A percentile compares a stretch with the other conserved stretches of the same genome.
phyloP scores from a whole-genome alignment of 2,797 vertebrate genomes.

The Tokudaia tokunoshimensis region DNA sequence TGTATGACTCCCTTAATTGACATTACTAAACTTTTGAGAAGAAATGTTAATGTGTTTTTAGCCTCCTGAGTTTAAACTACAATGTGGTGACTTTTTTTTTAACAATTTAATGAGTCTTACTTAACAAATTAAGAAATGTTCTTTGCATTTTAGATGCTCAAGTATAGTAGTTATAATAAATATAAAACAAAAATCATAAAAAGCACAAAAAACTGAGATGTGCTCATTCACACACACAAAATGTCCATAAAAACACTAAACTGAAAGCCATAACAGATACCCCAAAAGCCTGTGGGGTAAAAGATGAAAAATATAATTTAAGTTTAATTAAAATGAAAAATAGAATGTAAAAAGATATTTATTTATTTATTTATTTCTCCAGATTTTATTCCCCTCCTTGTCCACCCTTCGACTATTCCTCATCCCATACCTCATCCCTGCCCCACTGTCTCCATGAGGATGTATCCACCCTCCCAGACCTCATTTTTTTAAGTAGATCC shows the following conservation, averaged over 20 bases:
- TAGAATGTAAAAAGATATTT: not conserved
- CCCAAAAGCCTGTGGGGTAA: not conserved
- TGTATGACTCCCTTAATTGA: not conserved
- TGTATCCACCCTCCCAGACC: too few relatives aligned
- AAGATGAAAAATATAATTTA: not conserved
- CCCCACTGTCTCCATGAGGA: too few relatives aligned
- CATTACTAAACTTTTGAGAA: not conserved
- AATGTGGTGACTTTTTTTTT: not conserved
- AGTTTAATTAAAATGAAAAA: not conserved
- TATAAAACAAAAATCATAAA: not conserved
- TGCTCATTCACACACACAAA: not conserved
- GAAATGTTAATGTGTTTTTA: not conserved
- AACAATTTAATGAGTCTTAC: not conserved
- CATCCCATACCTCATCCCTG: too few relatives aligned
- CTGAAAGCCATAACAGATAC: not conserved
- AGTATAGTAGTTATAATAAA: not conserved
- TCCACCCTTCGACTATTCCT: too few relatives aligned
- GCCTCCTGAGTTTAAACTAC: not conserved
- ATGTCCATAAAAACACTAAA: not conserved
- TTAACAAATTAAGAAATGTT: constrained; percentile 22
- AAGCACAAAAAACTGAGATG: not conserved
- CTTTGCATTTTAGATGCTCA: not conserved
- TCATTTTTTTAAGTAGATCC: too few relatives aligned
- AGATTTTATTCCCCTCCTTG: too few relatives aligned
- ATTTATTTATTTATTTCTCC: too few relatives aligned